Evolutionary conservation across 2,888 invertebrate genomes (phyloP).

Genomic region (Protodeltote pygarga): DNA sequence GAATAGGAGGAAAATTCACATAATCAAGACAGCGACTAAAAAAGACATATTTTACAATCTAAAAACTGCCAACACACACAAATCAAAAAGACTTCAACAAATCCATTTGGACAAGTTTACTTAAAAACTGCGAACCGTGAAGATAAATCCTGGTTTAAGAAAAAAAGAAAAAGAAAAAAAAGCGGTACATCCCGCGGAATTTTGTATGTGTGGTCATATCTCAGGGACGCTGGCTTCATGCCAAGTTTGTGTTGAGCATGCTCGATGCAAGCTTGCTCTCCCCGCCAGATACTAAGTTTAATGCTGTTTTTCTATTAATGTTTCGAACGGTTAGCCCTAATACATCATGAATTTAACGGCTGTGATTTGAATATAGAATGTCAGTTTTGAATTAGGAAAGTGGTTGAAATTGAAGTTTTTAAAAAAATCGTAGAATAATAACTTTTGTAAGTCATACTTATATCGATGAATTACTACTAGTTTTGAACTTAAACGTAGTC

Average conservation of each 20-base stretch:
- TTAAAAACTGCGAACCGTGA: slow-evolving; percentile 38
- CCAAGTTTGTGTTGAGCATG: slow-evolving; percentile 39
- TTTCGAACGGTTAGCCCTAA: slow-evolving; percentile 12
- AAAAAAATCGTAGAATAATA: too few relatives aligned
- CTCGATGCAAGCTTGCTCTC: slow-evolving; percentile 5
- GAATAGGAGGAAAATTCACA: too few relatives aligned
- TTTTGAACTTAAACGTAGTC: too few relatives aligned
- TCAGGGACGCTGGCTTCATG: slow-evolving; percentile 49
- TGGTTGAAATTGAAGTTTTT: neutral
- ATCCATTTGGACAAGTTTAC: slow-evolving; percentile 9
- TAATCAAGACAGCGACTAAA: neutral
- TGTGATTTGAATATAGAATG: too few relatives aligned
- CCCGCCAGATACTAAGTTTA: slow-evolving; percentile 14
- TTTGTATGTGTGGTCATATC: slow-evolving; percentile 50
- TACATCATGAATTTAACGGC: slow-evolving; percentile 24
- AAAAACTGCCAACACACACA: slow-evolving; percentile 2
- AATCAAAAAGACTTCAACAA: slow-evolving; percentile 17
- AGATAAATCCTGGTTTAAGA: slow-evolving; percentile 46
- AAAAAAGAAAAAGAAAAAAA: slow-evolving; percentile 34
- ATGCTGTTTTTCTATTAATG: slow-evolving; percentile 17
- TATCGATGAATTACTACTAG: too few relatives aligned
- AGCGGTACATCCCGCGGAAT: slow-evolving; percentile 42
- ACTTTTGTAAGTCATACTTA: too few relatives aligned
- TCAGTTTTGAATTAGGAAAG: too few relatives aligned
- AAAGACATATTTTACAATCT: neutral